Conservation (phyloP, 2,888 invertebrate species). For the Acanthopleura granulata region DNA sequence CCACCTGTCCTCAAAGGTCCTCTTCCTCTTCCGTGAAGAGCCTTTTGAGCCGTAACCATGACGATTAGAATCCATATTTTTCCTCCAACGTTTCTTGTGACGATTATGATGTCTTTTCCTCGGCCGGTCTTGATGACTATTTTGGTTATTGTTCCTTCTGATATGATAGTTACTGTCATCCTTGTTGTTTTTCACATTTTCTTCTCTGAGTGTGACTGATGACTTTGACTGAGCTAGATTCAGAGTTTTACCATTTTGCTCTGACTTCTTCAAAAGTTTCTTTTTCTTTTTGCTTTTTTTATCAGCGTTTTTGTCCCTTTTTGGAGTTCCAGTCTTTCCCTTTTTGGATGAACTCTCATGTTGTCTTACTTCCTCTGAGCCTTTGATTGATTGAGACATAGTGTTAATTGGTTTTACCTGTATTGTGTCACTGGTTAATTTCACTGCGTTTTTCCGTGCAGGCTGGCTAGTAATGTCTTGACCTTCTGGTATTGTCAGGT, state of each 20-base stretch:
- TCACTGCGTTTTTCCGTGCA: no score
- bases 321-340: background rate
- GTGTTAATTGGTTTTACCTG: no score
- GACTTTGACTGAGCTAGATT: background rate
- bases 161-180: background rate
- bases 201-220: background rate
- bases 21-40: background rate
- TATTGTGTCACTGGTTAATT: no score
- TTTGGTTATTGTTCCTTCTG: background rate
- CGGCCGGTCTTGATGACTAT: background rate
- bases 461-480: no score
- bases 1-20: constrained; percentile 13
- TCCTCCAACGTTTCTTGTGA: constrained; percentile 7
- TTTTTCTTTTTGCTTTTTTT: background rate
- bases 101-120: background rate
- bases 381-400: no score
- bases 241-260: background rate
- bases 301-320: background rate
- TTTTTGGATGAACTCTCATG: background rate
- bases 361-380: no score
- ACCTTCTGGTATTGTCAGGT: no score
- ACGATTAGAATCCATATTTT: background rate
- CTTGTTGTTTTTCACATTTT: constrained; percentile 2
- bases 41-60: background rate
- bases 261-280: background rate